Conservation (phyloP, 2,797 vertebrate genomes). For the Eulemur albifrons region DNA sequence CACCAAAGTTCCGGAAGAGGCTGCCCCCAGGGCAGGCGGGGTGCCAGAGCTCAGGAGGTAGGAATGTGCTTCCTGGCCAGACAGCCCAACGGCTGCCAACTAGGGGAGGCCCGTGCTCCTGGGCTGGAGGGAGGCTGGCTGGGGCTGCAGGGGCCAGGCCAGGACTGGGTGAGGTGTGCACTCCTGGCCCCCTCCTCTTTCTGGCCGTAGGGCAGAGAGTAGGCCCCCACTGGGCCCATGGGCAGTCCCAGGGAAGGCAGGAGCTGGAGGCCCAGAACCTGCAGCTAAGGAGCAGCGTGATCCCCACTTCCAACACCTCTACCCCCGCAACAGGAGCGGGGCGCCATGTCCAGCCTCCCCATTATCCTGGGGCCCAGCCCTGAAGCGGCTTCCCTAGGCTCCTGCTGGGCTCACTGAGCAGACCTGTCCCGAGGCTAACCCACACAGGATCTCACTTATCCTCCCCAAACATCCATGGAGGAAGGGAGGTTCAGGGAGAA, state of each 20-base stretch:
- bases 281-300: not conserved
- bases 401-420: not conserved
- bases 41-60: not conserved
- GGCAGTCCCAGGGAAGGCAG: too few relatives aligned
- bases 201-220: too few relatives aligned
- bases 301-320: not conserved
- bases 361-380: not conserved
- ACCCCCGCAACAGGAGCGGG: not conserved
- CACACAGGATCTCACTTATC: not conserved
- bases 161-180: not conserved
- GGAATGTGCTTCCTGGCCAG: slow-evolving; percentile 18
- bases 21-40: not conserved
- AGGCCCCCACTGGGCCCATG: not conserved
- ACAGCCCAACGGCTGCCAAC: not conserved
- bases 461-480: not conserved
- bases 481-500: not conserved
- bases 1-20: not conserved
- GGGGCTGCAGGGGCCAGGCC: not conserved
- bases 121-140: rapidly evolving
- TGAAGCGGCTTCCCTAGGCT: not conserved
- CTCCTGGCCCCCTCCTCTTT: not conserved
- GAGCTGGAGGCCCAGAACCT: not conserved
- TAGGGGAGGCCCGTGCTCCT: not conserved
- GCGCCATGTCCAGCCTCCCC: not conserved
- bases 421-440: not conserved